A percentile compares a stretch with the other conserved stretches of the same genome.
phyloP scores from a whole-genome alignment of 2,888 invertebrate genomes.

The Boloria euphrosyne region DNA sequence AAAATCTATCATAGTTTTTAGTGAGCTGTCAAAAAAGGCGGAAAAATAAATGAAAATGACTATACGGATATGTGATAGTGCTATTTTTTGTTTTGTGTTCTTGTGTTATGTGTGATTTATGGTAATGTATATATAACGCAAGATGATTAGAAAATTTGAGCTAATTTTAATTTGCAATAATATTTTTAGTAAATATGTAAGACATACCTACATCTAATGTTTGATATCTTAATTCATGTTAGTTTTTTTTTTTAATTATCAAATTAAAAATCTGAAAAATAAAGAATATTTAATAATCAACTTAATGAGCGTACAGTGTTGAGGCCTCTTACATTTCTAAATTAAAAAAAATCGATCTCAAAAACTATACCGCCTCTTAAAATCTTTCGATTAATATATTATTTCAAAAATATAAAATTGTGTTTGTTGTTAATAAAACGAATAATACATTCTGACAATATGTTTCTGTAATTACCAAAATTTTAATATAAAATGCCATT shows the following conservation, averaged over 20 bases:
- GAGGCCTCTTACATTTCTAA: no score
- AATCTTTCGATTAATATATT: no score
- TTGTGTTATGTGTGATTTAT: slow-evolving; percentile 20
- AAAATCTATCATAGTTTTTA: neutral
- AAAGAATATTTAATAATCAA: no score
- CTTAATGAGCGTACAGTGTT: no score
- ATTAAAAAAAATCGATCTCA: no score
- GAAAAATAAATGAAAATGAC: slow-evolving; percentile 31
- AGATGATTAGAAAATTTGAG: slow-evolving; percentile 19
- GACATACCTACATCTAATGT: no score
- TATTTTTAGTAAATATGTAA: neutral
- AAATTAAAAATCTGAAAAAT: no score
- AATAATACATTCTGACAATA: neutral
- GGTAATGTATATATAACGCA: slow-evolving; percentile 20
- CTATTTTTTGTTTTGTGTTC: slow-evolving; percentile 21
- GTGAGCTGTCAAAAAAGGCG: slow-evolving; percentile 27
- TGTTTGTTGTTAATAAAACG: no score
- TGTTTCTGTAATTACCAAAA: neutral
- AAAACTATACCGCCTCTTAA: no score
- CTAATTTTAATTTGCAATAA: neutral
- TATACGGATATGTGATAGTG: slow-evolving; percentile 10
- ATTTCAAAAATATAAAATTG: no score
- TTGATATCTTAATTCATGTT: no score
- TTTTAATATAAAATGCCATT: neutral
- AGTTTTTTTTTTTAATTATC: no score